These are phyloP conservation scores for Coracopsis vasa DNA, from an alignment of 2,113 vertebrate genomes.

Conservation along the genomic window DNA sequence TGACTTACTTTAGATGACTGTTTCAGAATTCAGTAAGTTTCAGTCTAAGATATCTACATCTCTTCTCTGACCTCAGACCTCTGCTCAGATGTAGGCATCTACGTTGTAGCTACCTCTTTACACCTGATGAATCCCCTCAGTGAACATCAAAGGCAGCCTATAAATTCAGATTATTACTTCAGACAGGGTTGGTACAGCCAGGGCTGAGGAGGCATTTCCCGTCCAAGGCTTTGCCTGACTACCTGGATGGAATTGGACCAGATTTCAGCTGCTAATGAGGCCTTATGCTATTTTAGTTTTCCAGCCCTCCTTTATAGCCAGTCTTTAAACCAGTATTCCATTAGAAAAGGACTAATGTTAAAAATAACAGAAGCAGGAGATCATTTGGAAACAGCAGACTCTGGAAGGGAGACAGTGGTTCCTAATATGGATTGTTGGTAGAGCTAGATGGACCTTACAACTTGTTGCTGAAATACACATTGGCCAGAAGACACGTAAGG, in stretches of 20 bases:
- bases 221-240: background rate
- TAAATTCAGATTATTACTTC: background rate
- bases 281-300: background rate
- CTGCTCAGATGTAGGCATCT: background rate
- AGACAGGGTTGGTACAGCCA: background rate
- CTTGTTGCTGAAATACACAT: background rate
- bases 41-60: background rate
- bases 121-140: background rate
- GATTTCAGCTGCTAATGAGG: conserved; percentile 8
- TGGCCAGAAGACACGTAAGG: background rate
- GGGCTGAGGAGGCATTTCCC: background rate
- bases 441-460: background rate
- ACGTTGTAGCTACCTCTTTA: background rate
- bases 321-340: background rate
- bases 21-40: background rate
- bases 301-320: background rate
- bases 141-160: background rate
- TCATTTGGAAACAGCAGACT: background rate
- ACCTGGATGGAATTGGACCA: background rate
- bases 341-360: background rate
- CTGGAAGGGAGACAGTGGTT: background rate
- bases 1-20: background rate
- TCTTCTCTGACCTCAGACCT: background rate
- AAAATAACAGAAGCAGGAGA: background rate
- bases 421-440: background rate